These are phyloP conservation scores for Rhinogobius similis DNA, from an alignment of 2,113 vertebrate species.

Conservation along the genomic window DNA sequence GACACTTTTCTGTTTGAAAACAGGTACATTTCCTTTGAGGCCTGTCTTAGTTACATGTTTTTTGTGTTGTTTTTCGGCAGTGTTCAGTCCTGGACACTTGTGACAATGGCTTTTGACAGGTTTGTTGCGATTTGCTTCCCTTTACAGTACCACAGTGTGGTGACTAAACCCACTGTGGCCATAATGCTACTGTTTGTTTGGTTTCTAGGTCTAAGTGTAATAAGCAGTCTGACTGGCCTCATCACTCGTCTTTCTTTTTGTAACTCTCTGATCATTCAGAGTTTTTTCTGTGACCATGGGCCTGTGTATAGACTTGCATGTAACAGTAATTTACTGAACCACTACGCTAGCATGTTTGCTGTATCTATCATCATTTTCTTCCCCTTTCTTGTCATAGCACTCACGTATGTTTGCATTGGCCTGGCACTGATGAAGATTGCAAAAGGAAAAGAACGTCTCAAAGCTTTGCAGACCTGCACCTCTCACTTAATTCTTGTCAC, in stretches of 20 bases:
- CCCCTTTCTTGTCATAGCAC: constrained; percentile 14
- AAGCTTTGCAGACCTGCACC: constrained; percentile 65
- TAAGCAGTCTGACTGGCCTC: constrained; percentile 1
- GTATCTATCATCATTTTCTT: not conserved
- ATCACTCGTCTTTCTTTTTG: constrained; percentile 68
- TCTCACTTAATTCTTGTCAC: constrained; percentile 65
- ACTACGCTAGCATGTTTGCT: not conserved
- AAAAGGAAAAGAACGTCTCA: constrained; percentile 40
- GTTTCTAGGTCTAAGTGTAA: not conserved
- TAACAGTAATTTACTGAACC: constrained; percentile 28
- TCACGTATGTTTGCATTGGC: constrained; percentile 43
- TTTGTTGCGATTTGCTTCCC: constrained; percentile 68
- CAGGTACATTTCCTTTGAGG: constrained; percentile 53
- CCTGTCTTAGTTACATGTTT: constrained; percentile 67
- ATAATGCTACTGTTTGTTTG: constrained; percentile 41
- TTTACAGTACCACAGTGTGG: constrained; percentile 55
- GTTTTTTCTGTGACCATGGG: constrained; percentile 73
- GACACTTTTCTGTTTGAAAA: constrained; percentile 63
- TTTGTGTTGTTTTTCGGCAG: constrained; percentile 45
- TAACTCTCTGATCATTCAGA: constrained; percentile 62
- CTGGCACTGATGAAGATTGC: constrained; percentile 42
- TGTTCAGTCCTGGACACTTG: constrained; percentile 65
- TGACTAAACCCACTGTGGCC: constrained; percentile 35
- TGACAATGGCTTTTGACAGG: constrained; percentile 66
- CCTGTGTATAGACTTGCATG: constrained; percentile 64